Evolutionary conservation across 2,113 vertebrate genomes (phyloP).

Genomic region (Hippopotamus amphibius): DNA sequence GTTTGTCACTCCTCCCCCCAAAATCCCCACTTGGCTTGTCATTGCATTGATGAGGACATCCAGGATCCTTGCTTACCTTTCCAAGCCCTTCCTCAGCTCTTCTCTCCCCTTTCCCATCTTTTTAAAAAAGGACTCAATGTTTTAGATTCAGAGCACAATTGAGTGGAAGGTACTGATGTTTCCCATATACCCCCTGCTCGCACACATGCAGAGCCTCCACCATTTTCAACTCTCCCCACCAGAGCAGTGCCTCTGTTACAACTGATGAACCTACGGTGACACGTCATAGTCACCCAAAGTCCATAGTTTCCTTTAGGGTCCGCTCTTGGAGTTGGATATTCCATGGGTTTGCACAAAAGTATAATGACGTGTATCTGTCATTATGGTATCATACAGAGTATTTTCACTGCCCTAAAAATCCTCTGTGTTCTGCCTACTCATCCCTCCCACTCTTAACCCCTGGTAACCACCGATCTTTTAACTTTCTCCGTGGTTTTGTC

Average conservation of each 20-base stretch:
- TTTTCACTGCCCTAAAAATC: background rate
- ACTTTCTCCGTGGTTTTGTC: background rate
- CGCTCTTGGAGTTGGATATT: background rate
- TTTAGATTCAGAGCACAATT: background rate
- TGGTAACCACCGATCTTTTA: background rate
- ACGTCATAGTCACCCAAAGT: background rate
- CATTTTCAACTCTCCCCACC: no score
- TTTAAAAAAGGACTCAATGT: background rate
- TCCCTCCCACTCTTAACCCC: background rate
- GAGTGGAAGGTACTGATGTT: background rate
- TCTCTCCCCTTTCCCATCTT: no score
- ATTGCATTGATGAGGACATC: background rate
- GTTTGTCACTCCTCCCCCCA: no score
- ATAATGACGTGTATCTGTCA: background rate
- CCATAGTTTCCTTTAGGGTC: background rate
- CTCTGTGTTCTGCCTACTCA: background rate
- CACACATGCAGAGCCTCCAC: rapidly evolving
- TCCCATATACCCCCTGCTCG: background rate
- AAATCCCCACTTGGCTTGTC: background rate
- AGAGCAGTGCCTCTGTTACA: background rate
- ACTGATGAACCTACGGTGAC: rapidly evolving
- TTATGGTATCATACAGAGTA: background rate
- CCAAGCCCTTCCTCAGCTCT: background rate
- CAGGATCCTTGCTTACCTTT: background rate
- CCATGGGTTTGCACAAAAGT: background rate